Conservation (phyloP, 2,113 vertebrate species). For the Pheucticus melanocephalus region DNA sequence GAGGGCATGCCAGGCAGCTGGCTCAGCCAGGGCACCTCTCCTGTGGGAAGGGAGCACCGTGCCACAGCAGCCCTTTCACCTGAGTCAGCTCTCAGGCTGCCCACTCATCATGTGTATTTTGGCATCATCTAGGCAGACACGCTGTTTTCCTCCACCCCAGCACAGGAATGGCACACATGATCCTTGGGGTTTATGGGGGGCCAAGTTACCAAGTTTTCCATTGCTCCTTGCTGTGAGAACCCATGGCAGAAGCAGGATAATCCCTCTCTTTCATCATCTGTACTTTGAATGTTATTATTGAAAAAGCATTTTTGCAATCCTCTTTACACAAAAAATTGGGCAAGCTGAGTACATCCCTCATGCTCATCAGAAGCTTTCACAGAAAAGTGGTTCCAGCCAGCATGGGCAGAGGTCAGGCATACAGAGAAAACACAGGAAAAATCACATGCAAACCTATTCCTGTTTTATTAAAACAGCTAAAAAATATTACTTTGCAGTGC, state of each 20-base stretch:
- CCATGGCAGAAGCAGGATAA: not conserved
- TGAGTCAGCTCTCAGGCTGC: not conserved
- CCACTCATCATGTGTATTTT: not conserved
- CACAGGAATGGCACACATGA: accelerated
- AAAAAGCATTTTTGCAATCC: slow-evolving; percentile 50
- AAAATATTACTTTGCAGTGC: not conserved
- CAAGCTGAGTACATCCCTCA: slow-evolving; percentile 9
- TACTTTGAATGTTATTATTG: slow-evolving; percentile 54
- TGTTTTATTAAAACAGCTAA: not conserved
- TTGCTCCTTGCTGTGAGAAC: not conserved
- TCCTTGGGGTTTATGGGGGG: not conserved
- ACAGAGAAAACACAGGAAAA: slow-evolving; percentile 24
- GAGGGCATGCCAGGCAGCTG: accelerated
- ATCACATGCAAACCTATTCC: not conserved
- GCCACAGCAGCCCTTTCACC: accelerated
- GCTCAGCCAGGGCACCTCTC: not conserved
- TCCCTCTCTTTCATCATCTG: slow-evolving; percentile 46
- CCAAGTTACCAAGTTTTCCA: not conserved
- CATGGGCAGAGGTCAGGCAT: not conserved
- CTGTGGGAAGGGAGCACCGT: accelerated
- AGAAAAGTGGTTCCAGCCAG: not conserved
- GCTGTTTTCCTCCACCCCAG: accelerated
- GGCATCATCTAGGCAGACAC: not conserved
- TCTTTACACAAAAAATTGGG: slow-evolving; percentile 61
- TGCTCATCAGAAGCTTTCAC: not conserved